Percentiles rank a stretch among this genome's conserved stretches.
Conservation (phyloP, 1,140 invertebrate species). For the Goniozus legneri region DNA sequence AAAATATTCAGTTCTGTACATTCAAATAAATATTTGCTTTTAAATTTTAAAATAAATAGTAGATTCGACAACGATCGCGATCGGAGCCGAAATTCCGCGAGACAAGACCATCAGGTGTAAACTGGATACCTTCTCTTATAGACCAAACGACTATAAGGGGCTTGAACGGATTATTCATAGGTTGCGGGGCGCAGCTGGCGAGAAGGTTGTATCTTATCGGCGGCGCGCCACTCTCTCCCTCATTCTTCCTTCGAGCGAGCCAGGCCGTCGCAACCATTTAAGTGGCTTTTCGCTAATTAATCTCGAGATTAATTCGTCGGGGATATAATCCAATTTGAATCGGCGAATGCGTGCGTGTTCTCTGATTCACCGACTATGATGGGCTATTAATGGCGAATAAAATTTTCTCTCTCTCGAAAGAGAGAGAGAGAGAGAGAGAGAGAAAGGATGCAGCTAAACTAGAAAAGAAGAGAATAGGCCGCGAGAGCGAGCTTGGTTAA, state of each 20-base stretch:
- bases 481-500: background rate
- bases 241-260: background rate
- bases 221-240: background rate
- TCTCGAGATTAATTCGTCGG: conserved; percentile 21
- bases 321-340: conserved; percentile 29
- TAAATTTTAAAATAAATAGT: too few species aligned
- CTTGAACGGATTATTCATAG: background rate
- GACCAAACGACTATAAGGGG: conserved; percentile 2
- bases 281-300: conserved; percentile 25
- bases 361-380: too few species aligned
- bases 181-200: background rate
- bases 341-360: conserved; percentile 1
- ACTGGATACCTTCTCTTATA: conserved; percentile 8
- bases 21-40: too few species aligned
- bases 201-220: background rate
- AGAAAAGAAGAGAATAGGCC: background rate
- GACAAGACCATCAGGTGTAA: too few species aligned
- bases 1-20: too few species aligned
- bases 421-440: too few species aligned
- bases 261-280: conserved; percentile 16
- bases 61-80: too few species aligned
- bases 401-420: too few species aligned
- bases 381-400: too few species aligned
- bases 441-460: too few species aligned
- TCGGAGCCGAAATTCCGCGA: too few species aligned